phyloP scores from a whole-genome alignment of 2,888 invertebrate species.

The Augiades crinisus region DNA sequence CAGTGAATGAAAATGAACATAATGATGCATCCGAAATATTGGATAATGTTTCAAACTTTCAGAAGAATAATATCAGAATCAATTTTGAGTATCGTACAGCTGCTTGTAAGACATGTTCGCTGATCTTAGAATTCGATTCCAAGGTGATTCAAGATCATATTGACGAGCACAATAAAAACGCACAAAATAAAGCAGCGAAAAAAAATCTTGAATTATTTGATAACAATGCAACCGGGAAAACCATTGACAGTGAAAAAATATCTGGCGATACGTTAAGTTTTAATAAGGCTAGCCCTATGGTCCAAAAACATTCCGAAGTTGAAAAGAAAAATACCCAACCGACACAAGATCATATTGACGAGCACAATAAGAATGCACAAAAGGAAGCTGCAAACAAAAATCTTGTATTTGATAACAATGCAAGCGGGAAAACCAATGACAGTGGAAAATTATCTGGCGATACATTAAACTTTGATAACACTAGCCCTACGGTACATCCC shows the following conservation, averaged over 20 bases:
- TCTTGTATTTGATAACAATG: neutral
- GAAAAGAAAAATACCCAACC: slow-evolving; percentile 29
- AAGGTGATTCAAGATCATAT: slow-evolving; percentile 39
- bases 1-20: slow-evolving; percentile 6
- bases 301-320: too few relatives aligned
- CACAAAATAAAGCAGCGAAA: slow-evolving; percentile 12
- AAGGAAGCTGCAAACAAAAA: neutral
- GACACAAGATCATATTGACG: slow-evolving; percentile 39
- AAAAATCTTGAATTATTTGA: neutral
- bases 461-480: too few relatives aligned
- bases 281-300: too few relatives aligned
- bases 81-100: slow-evolving; percentile 39
- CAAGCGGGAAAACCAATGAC: neutral
- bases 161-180: slow-evolving; percentile 35
- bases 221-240: neutral
- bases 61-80: slow-evolving; percentile 42
- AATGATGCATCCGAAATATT: slow-evolving; percentile 33
- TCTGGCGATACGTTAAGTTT: too few relatives aligned
- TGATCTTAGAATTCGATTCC: slow-evolving; percentile 33
- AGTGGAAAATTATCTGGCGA: neutral
- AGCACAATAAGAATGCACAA: slow-evolving; percentile 35
- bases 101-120: slow-evolving; percentile 41
- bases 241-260: neutral
- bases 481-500: too few relatives aligned
- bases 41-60: slow-evolving; percentile 36